Evolutionary conservation across 2,888 invertebrate genomes (phyloP).

Genomic region (Trichacis sp.): DNA sequence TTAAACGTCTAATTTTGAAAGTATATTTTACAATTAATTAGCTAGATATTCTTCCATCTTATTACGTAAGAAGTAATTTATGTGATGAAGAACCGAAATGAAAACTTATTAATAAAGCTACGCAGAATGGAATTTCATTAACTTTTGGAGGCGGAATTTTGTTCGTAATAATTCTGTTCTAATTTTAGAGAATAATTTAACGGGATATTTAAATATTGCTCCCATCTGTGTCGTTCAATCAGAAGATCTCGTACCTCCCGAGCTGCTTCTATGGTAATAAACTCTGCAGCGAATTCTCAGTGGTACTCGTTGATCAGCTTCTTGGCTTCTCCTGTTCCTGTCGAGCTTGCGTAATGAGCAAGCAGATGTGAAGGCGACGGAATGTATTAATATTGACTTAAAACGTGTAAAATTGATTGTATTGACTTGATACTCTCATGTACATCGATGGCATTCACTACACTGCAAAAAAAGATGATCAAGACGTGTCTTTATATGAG

Average conservation of each 20-base stretch:
- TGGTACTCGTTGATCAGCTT: conserved; percentile 33
- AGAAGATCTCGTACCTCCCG: neutral
- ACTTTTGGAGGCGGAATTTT: conserved; percentile 9
- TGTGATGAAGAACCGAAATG: too few relatives aligned
- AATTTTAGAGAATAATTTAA: conserved; percentile 25
- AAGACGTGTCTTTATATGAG: too few relatives aligned
- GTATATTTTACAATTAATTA: conserved; percentile 1
- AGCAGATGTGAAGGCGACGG: conserved; percentile 4
- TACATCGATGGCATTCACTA: too few relatives aligned
- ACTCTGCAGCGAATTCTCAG: conserved; percentile 17
- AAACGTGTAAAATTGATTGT: conserved; percentile 4
- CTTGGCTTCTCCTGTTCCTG: conserved; percentile 21
- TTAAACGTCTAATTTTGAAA: neutral
- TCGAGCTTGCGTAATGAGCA: conserved; percentile 24
- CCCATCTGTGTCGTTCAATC: conserved; percentile 26
- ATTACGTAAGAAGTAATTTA: too few relatives aligned
- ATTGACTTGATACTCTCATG: neutral
- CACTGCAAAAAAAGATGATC: too few relatives aligned
- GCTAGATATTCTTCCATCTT: conserved; percentile 3
- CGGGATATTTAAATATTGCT: conserved; percentile 19
- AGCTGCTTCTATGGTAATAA: conserved; percentile 14
- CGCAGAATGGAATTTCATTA: conserved; percentile 15
- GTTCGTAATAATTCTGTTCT: conserved; percentile 18
- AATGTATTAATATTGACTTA: conserved; percentile 32
- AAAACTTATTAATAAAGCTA: too few relatives aligned